phyloP scores from a whole-genome alignment of 2,797 vertebrate species.

The Danio aesculapii region DNA sequence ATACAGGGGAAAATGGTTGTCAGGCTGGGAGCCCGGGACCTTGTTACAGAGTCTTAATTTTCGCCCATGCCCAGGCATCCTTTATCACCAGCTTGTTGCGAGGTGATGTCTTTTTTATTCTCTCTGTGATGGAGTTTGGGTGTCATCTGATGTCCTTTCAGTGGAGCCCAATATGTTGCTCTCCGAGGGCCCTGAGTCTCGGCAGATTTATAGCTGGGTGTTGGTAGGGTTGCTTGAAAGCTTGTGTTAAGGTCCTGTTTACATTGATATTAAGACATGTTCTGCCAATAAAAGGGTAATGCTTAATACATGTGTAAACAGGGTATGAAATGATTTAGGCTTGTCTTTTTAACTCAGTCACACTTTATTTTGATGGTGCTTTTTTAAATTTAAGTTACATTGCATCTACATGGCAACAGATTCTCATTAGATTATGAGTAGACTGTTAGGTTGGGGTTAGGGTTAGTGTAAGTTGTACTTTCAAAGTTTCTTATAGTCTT shows the following conservation, averaged over 20 bases:
- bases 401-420: no score
- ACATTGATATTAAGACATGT: no score
- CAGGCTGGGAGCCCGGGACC: conserved; percentile 83
- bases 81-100: conserved; percentile 92
- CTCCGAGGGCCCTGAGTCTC: conserved; percentile 62
- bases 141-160: conserved; percentile 89
- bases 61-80: conserved; percentile 87
- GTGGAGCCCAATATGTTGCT: conserved; percentile 83
- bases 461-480: no score
- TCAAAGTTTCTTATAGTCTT: no score
- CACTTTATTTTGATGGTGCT: no score
- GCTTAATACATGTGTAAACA: no score
- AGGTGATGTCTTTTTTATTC: conserved; percentile 91
- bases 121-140: conserved; percentile 85
- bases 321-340: no score
- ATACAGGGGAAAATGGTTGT: conserved; percentile 93
- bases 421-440: no score
- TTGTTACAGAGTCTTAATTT: conserved; percentile 95
- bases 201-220: conserved; percentile 52
- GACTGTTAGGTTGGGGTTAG: no score
- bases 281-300: no score
- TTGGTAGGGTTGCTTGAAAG: conserved; percentile 27
- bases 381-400: no score
- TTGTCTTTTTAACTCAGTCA: no score
- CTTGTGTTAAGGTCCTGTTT: not conserved